Conservation (phyloP, 1,140 invertebrate genomes). For the Papilio glaucus region DNA sequence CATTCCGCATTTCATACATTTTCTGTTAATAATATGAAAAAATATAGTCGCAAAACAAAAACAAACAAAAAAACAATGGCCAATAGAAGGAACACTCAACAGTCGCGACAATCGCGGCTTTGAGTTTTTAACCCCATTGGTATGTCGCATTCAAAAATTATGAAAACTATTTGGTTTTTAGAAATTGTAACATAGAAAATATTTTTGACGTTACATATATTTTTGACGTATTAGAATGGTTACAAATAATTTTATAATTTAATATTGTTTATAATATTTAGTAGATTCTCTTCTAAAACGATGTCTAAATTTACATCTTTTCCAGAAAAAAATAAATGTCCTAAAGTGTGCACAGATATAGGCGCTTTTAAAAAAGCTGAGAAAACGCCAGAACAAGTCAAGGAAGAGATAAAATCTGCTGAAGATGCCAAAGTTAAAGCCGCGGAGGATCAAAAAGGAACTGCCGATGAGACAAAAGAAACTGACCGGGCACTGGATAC, state of each 20-base stretch:
- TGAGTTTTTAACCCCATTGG: too few species aligned
- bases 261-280: constrained; percentile 36
- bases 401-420: constrained; percentile 58
- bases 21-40: too few species aligned
- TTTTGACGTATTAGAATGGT: constrained; percentile 2
- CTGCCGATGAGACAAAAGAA: constrained; percentile 25
- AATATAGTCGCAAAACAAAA: too few species aligned
- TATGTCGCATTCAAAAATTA: background rate
- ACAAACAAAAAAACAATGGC: too few species aligned
- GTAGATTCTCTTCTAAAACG: constrained; percentile 27
- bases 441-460: constrained; percentile 24
- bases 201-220: background rate
- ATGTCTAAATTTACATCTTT: constrained; percentile 60
- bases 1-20: too few species aligned
- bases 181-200: background rate
- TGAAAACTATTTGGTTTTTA: background rate
- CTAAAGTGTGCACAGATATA: constrained; percentile 68
- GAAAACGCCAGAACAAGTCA: constrained; percentile 56
- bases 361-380: constrained; percentile 69
- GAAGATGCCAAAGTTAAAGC: constrained; percentile 45
- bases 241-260: constrained; percentile 22
- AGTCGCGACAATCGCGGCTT: too few species aligned
- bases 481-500: constrained; percentile 24
- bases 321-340: constrained; percentile 69
- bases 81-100: too few species aligned